Conservation (phyloP, 2,797 vertebrate species). For the Capromys pilorides region DNA sequence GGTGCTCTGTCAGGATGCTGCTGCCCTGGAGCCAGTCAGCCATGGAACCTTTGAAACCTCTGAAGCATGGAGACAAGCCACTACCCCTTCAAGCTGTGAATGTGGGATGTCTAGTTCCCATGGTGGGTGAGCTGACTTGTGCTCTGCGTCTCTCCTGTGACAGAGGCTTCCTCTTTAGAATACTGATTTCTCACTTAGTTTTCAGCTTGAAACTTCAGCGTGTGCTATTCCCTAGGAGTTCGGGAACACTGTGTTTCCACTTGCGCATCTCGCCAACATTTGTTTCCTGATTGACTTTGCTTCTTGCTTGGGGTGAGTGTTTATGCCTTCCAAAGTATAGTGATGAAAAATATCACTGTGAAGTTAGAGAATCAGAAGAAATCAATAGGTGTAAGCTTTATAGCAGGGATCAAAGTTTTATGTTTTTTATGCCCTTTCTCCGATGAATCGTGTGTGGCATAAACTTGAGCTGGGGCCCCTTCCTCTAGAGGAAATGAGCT, state of each 20-base stretch:
- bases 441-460: background rate
- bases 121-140: background rate
- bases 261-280: background rate
- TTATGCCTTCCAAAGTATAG: background rate
- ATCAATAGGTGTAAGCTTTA: background rate
- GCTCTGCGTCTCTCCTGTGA: background rate
- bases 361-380: background rate
- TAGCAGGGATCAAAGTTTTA: background rate
- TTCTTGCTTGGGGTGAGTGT: background rate
- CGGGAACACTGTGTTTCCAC: background rate
- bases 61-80: background rate
- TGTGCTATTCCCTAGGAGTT: background rate
- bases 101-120: background rate
- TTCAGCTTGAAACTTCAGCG: background rate
- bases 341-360: background rate
- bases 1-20: background rate
- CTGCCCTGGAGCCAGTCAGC: background rate
- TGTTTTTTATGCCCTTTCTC: background rate
- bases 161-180: background rate
- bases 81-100: background rate
- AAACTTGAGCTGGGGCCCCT: background rate
- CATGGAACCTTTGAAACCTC: background rate
- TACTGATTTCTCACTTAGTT: background rate
- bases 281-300: background rate
- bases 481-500: background rate